Base-by-base conservation (phyloP, 2,113 vertebrate genomes). In the Halcyon malimbica region DNA sequence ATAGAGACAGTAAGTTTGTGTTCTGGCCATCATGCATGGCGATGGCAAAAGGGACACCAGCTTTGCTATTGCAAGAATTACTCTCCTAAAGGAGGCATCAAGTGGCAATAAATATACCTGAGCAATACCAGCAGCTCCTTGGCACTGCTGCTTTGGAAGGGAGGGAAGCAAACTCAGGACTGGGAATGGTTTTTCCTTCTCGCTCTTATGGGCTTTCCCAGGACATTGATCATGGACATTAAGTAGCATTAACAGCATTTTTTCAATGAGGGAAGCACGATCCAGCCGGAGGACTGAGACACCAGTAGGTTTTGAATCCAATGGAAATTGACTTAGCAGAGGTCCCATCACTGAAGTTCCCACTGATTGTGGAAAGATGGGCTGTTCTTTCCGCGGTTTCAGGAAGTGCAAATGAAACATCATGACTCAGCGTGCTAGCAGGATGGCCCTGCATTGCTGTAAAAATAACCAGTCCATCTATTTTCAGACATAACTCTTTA, bases 401-500 rank as follows among this genome's bases (percentile, higher is more conserved):
- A 51, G 87, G 56, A 73, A 83, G 50, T 4, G 6, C 75, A 84
- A 67, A 51, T 25, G 35, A 88, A 88, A 62, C 35, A 26, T 46
- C 46, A 51, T 56, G 51, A 93, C 88, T 84, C 41, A 77, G 20
- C 2, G 1, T 26, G 50, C 54, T 80, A 88, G 69, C 42, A 70
- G 65, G 48, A 87, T 1, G 4, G 33, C 16, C 18, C 35, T 75
- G 8, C 65, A 69, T 53, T 79, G 62, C 70, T 94, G 63, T 87
- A 94, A 90, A 96, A 95, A 89, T 91, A 91, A 62, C 83, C 6
- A 28, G 73, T 81, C 90, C 29, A 11, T 93, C 82, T 96, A 94
- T 96, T 94, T 96, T 85, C 96, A 93, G 95, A 46, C 39, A 41
- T n/a, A 63, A 67, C 68, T 63, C 88, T 91, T 95, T 93, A 81